Percentiles rank a stretch among this genome's conserved stretches.
phyloP scores from a whole-genome alignment of 2,113 vertebrate species.

The western clawed frog (Xenopus tropicalis) region UCB_Xtro_10.0 CM004449.2:32949001-32949500 shows the following conservation, averaged over 20 bases:
- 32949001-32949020: constrained; percentile 34
- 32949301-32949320: constrained; percentile 50
- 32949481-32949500: no score
- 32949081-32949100: not conserved
- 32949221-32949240: constrained; percentile 17
- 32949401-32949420: no score
- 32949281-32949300: constrained; percentile 46
- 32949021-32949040: constrained; percentile 26
- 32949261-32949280: constrained; percentile 49
- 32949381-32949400: not conserved
- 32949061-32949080: not conserved
- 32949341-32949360: no score
- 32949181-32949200: not conserved
- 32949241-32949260: constrained; percentile 38
- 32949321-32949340: no score
- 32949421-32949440: no score
- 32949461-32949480: no score
- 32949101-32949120: not conserved
- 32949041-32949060: not conserved
- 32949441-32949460: no score
- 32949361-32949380: no score
- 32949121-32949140: not conserved
- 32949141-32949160: not conserved
- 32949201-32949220: not conserved
- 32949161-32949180: not conserved